Evolutionary conservation across 1,140 invertebrate species (phyloP).

Genomic region (Drosophila sproati): DNA sequence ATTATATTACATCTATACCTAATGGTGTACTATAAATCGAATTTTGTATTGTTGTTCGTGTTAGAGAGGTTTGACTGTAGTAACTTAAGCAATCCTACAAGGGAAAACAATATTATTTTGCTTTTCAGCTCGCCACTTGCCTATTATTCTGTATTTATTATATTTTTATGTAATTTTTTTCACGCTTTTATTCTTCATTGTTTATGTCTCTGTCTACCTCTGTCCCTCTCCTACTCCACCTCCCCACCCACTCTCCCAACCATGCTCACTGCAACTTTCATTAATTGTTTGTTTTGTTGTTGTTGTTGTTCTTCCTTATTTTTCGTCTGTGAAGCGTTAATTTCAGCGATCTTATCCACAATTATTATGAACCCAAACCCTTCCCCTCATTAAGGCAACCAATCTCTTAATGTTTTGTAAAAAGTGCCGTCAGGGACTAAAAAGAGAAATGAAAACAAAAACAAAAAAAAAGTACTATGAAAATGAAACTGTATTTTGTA

Average conservation of each 20-base stretch:
- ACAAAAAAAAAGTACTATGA: conserved; percentile 59
- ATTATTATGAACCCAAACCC: conserved; percentile 11
- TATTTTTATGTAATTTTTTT: conserved; percentile 40
- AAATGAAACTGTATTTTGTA: conserved; percentile 81
- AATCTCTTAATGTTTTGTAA: conserved; percentile 59
- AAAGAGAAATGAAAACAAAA: conserved; percentile 45
- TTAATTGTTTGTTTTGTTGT: conserved; percentile 22
- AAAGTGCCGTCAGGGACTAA: conserved; percentile 64
- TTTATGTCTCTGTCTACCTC: conserved; percentile 10
- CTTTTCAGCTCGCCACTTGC: conserved; percentile 60
- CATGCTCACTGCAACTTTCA: not conserved
- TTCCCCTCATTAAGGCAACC: conserved; percentile 12
- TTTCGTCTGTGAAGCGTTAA: conserved; percentile 11
- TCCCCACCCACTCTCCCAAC: not conserved
- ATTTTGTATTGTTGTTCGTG: not conserved
- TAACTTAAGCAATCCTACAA: conserved; percentile 55
- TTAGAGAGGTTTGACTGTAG: conserved; percentile 35
- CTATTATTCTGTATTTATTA: conserved; percentile 51
- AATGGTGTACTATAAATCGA: not conserved
- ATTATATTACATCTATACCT: no score
- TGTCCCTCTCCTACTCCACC: not conserved
- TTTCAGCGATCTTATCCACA: conserved; percentile 14
- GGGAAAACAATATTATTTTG: conserved; percentile 40
- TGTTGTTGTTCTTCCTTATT: not conserved
- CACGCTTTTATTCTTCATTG: conserved; percentile 34